These are phyloP conservation scores for Cryptotermes secundus DNA, from an alignment of 1,140 invertebrate species.

Conservation along the genomic window DNA sequence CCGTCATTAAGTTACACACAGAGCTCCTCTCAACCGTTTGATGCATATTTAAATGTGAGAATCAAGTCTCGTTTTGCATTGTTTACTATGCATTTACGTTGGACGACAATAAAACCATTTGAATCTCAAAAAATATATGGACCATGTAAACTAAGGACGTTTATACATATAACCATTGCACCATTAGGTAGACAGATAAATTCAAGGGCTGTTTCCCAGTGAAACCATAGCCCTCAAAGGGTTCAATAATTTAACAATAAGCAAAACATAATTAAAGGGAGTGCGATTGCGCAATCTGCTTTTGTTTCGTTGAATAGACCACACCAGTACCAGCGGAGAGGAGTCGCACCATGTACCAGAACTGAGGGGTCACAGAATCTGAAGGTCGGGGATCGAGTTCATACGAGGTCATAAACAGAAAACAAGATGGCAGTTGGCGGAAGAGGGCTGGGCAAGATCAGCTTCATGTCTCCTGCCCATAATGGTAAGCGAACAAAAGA, in stretches of 20 bases:
- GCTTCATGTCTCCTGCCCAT: neutral
- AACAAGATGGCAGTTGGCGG: constrained; percentile 13
- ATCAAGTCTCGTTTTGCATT: no score
- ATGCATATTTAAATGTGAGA: no score
- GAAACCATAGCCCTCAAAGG: no score
- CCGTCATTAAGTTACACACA: no score
- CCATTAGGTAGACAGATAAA: no score
- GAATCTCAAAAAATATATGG: no score
- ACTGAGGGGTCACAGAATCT: neutral
- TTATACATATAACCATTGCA: no score
- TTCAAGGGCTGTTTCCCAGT: no score
- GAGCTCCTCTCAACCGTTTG: no score
- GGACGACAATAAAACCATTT: no score
- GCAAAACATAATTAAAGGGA: neutral
- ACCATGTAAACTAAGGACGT: no score
- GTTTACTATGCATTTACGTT: no score
- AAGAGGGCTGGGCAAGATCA: constrained; percentile 3
- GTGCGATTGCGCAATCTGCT: neutral
- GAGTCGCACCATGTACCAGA: neutral
- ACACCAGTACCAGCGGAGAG: neutral
- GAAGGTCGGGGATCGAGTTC: neutral
- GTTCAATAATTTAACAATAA: neutral
- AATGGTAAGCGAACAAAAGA: neutral
- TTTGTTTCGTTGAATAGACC: constrained; percentile 10
- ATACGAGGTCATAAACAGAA: neutral